Evolutionary conservation across 2,113 vertebrate species (phyloP).

Genomic region (Mastomys natalensis): DNA sequence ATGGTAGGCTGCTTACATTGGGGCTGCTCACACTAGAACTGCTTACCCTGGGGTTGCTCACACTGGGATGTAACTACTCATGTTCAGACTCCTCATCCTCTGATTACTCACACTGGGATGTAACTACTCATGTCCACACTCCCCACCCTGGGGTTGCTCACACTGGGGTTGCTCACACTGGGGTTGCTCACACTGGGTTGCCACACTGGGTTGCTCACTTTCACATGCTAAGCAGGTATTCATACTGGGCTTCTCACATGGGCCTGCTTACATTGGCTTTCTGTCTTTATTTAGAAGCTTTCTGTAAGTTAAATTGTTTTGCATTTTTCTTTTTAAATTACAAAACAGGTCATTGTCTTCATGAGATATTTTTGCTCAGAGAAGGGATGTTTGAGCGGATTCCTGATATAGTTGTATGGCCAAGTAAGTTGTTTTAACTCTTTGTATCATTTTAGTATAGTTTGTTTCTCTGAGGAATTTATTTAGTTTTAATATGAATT

Average conservation of each 20-base stretch:
- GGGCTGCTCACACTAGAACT: not conserved
- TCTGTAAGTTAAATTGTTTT: constrained; percentile 69
- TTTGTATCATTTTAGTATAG: constrained; percentile 60
- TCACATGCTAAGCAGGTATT: too few species aligned
- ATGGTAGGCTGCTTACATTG: constrained; percentile 89
- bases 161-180: not conserved
- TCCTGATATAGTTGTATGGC: constrained; percentile 98
- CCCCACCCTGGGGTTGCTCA: not conserved
- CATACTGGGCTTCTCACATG: not conserved
- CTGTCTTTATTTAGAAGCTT: constrained; percentile 30
- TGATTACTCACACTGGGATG: not conserved
- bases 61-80: not conserved
- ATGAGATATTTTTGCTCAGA: constrained; percentile 97
- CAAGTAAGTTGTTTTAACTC: constrained; percentile 89
- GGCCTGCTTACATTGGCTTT: not conserved
- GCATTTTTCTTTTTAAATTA: constrained; percentile 72
- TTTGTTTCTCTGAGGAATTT: not conserved
- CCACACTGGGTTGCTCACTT: not conserved
- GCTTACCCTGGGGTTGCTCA: not conserved
- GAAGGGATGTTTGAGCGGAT: constrained; percentile 95
- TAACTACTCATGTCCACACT: too few species aligned
- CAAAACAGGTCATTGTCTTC: constrained; percentile 96
- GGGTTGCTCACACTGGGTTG: not conserved
- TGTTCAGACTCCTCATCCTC: too few species aligned
- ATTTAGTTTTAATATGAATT: not conserved